Percentiles rank a stretch among this genome's conserved stretches.
phyloP scores from a whole-genome alignment of 1,140 invertebrate species.

The Orius insidiosus region DNA sequence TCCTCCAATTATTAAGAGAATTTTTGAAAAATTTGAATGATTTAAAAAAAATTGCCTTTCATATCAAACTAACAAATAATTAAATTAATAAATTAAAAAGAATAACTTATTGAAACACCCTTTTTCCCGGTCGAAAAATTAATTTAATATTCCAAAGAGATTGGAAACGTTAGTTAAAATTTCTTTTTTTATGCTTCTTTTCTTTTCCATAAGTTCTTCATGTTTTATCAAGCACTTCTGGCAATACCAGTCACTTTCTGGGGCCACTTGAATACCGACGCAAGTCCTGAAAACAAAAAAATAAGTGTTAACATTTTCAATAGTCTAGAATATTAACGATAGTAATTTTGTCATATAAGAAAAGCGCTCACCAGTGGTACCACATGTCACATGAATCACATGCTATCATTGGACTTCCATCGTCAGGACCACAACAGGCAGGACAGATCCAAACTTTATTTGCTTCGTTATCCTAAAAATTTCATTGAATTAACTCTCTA shows the following conservation, averaged over 20 bases:
- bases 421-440: conserved; percentile 80
- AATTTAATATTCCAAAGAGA: too few species aligned
- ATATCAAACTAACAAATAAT: too few species aligned
- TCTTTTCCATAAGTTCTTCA: conserved; percentile 39
- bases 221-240: conserved; percentile 60
- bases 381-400: conserved; percentile 96
- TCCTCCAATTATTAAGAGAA: too few species aligned
- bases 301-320: too few species aligned
- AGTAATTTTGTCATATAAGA: too few species aligned
- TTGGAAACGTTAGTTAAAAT: neutral
- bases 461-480: conserved; percentile 35
- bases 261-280: conserved; percentile 78
- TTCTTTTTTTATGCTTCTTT: conserved; percentile 28
- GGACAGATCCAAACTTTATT: conserved; percentile 95
- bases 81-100: too few species aligned
- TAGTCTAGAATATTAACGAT: too few species aligned
- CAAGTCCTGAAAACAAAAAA: conserved; percentile 44
- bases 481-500: too few species aligned
- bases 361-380: conserved; percentile 55
- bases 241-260: conserved; percentile 89
- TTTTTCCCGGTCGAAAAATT: too few species aligned
- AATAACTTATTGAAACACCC: too few species aligned
- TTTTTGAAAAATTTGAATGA: too few species aligned
- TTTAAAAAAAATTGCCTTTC: too few species aligned
- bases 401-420: conserved; percentile 94